Evolutionary conservation across 2,888 invertebrate genomes (phyloP), one percentile per base, ranked within the genome.

Genomic region (Arenicola marina): DNA sequence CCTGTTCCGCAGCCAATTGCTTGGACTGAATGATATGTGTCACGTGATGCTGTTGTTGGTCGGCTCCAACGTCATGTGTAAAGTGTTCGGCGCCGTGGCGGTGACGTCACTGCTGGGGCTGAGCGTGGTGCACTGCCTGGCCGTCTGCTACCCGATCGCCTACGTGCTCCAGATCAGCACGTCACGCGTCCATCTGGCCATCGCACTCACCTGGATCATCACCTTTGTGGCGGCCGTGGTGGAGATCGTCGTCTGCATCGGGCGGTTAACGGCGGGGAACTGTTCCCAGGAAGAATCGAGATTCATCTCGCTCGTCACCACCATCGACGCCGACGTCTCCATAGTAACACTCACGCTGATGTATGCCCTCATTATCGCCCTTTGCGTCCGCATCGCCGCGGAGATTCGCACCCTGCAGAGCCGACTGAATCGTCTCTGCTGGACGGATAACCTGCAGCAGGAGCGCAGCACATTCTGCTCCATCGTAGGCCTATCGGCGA

Each of bases 391-490:
- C 7, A 48, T 48, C 7, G 48, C 48, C 7, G 7, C 24, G 18
- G 48, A 48, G 48, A 48, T 48, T 7, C 48, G 48, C 48, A 11
- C 18, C 15, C 48, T 48, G 18, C 48, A 48, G 48, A 7, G 18
- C 48, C 15, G 48, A 24, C 26, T 48, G 18, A 48, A 48, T 24
- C 48, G 48, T 7, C 48, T 48, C 48, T 48, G 48, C 48, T 48
- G 48, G 48, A 48, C 48, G 15, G 48, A 48, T 24, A 48, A 11
- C 48, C 48, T 48, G 48, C 15, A 48, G 26, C 48, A 48, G 48
- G 48, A 48, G 48, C 48, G 48, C 48, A 24, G 48, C n/a, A 48
- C 48, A 7, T 48, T 48, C 26, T 24, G 48, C n/a, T 48, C 48
- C n/a, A 48, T 48, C 15, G 48, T 48, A 11, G 48, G 48, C 48